Conservation (phyloP, 2,113 vertebrate genomes). For the Lontra canadensis region DNA sequence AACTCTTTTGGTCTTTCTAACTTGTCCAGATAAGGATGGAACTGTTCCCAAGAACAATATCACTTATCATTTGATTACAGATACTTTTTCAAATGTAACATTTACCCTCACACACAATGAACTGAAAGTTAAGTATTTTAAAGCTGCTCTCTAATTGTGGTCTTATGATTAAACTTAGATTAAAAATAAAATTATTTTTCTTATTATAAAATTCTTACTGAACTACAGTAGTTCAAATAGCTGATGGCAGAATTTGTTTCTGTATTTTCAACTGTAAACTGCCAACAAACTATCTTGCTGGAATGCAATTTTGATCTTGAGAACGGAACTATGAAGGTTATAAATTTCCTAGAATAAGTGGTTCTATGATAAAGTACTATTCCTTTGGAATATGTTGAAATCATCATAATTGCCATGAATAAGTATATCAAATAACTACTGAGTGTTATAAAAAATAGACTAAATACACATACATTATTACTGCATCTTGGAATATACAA, state of each 20-base stretch:
- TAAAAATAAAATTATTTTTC: constrained; percentile 55
- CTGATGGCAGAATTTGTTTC: constrained; percentile 69
- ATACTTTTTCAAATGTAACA: constrained; percentile 76
- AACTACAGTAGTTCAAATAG: constrained; percentile 77
- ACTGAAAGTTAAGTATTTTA: constrained; percentile 78
- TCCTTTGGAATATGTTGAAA: constrained; percentile 6
- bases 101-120: constrained; percentile 76
- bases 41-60: constrained; percentile 70
- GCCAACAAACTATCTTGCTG: constrained; percentile 42
- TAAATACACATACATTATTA: neutral
- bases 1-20: constrained; percentile 52
- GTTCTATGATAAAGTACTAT: constrained; percentile 34
- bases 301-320: constrained; percentile 69
- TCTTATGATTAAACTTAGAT: constrained; percentile 49
- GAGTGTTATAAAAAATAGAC: neutral
- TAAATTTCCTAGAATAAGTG: constrained; percentile 58
- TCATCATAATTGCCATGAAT: neutral
- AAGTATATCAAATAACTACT: constrained; percentile 8
- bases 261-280: constrained; percentile 68
- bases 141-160: constrained; percentile 20
- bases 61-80: constrained; percentile 70
- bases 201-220: constrained; percentile 66
- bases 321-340: constrained; percentile 44
- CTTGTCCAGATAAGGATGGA: constrained; percentile 42
- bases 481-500: neutral